These are phyloP conservation scores for Drosophila repletoides DNA, from an alignment of 1,140 invertebrate species.

Conservation along the genomic window DNA sequence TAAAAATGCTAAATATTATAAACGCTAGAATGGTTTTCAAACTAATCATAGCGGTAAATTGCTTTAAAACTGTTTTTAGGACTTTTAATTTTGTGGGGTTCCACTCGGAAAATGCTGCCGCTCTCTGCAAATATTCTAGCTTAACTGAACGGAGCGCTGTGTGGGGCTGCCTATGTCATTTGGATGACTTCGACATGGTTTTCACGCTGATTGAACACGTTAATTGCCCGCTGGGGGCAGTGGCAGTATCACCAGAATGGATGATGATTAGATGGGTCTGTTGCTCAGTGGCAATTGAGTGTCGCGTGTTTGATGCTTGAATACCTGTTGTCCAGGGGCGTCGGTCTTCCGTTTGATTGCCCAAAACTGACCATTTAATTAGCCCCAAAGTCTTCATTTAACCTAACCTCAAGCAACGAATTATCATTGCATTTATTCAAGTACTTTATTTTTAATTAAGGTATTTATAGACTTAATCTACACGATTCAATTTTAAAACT, in stretches of 20 bases:
- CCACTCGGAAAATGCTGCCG: constrained; percentile 6
- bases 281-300: constrained; percentile 60
- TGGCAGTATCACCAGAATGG: constrained; percentile 38
- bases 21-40: constrained; percentile 32
- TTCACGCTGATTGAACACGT: constrained; percentile 73
- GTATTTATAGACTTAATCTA: too few relatives aligned
- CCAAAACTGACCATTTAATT: not conserved
- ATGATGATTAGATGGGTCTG: constrained; percentile 38
- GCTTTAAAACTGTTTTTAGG: not conserved
- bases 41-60: constrained; percentile 38
- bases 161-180: constrained; percentile 35
- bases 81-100: not conserved
- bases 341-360: not conserved
- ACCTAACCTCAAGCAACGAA: constrained; percentile 3
- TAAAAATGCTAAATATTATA: constrained; percentile 37
- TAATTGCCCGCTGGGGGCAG: constrained; percentile 58
- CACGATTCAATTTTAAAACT: too few relatives aligned
- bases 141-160: constrained; percentile 46
- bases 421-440: not conserved
- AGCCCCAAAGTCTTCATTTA: not conserved
- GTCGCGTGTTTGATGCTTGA: constrained; percentile 72
- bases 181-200: constrained; percentile 80
- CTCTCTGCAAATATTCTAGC: constrained; percentile 20
- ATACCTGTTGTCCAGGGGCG: constrained; percentile 62
- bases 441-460: too few relatives aligned